A percentile compares a stretch with the other conserved stretches of the same genome.
phyloP scores from a whole-genome alignment of 2,797 vertebrate species.

The Clarias laeviceps region DNA sequence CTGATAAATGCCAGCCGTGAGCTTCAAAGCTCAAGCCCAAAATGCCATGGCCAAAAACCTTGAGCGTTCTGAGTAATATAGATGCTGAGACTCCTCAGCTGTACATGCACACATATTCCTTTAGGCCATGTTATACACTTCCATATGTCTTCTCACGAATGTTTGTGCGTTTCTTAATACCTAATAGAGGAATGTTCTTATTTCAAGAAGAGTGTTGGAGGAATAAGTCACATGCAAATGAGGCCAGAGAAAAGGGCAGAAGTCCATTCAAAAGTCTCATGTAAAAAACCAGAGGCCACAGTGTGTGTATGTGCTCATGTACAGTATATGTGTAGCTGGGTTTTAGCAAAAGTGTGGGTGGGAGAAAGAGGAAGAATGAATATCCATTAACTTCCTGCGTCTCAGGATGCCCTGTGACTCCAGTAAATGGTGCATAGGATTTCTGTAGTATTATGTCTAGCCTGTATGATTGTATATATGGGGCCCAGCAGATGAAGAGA shows the following conservation, averaged over 20 bases:
- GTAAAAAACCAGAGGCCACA: constrained; percentile 10
- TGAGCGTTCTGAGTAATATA: constrained; percentile 49
- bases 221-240: constrained; percentile 29
- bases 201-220: constrained; percentile 3
- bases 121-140: constrained; percentile 65
- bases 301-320: background rate
- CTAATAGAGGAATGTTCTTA: constrained; percentile 31
- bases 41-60: constrained; percentile 47
- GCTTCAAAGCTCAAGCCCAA: constrained; percentile 66
- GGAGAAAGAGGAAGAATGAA: constrained; percentile 10
- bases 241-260: constrained; percentile 28
- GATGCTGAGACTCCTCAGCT: constrained; percentile 4
- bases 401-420: background rate
- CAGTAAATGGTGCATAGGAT: constrained; percentile 9
- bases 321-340: background rate
- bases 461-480: background rate
- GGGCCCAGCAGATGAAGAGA: too few relatives aligned
- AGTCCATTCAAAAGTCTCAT: constrained; percentile 6
- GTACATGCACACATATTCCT: constrained; percentile 58
- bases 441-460: background rate
- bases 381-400: background rate
- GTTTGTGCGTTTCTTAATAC: constrained; percentile 64
- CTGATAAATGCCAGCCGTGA: constrained; percentile 65
- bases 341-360: constrained; percentile 19
- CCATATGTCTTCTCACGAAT: constrained; percentile 71